Evolutionary conservation across 92 coral and sea anemone genomes (phyloP).

Genomic region (Palythoa grandiflora): DNA sequence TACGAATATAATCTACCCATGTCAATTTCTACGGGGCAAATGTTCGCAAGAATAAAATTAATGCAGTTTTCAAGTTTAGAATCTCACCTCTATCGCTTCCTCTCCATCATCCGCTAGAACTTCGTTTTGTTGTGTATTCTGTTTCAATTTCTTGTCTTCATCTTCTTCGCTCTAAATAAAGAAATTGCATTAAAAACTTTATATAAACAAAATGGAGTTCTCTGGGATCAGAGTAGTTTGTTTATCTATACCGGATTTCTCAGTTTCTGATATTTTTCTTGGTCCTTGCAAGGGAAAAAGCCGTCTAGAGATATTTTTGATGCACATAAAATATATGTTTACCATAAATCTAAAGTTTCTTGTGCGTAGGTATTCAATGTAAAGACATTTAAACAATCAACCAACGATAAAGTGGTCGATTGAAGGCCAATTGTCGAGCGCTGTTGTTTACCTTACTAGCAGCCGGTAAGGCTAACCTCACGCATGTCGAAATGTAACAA

Average conservation of each 20-base stretch:
- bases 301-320: not conserved
- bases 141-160: conserved; percentile 84
- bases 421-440: conserved; percentile 27
- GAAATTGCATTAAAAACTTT: not conserved
- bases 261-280: not conserved
- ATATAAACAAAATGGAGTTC: not conserved
- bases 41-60: not conserved
- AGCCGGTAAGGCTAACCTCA: not conserved
- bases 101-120: conserved; percentile 75
- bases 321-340: not conserved
- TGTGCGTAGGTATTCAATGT: not conserved
- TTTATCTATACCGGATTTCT: not conserved
- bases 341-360: not conserved
- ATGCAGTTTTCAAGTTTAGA: not conserved
- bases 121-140: conserved; percentile 93
- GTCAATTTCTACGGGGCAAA: not conserved
- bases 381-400: conserved; percentile 24
- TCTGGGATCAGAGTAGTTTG: not conserved
- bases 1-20: not conserved
- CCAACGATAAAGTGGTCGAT: conserved; percentile 41
- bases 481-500: conserved; percentile 11
- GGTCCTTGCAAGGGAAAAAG: not conserved
- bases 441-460: conserved; percentile 2
- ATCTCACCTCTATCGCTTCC: conserved; percentile 66
- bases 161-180: conserved; percentile 88